phyloP scores from a whole-genome alignment of 2,888 invertebrate genomes.

The Apodemia mormo region DNA sequence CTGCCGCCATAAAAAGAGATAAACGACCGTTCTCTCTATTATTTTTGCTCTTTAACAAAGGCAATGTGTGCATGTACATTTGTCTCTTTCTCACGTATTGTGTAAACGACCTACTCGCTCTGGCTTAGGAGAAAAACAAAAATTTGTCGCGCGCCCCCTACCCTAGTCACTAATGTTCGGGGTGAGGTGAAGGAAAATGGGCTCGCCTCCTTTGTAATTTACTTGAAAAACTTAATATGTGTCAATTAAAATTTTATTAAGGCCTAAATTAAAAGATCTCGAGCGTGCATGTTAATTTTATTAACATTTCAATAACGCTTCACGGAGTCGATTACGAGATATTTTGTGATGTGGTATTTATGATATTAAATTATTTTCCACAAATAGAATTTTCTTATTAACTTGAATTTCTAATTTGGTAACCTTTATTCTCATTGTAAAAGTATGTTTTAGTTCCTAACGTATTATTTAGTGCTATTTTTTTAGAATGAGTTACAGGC shows the following conservation, averaged over 20 bases:
- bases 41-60: conserved; percentile 80
- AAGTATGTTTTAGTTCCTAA: no score
- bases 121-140: conserved; percentile 73
- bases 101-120: conserved; percentile 50
- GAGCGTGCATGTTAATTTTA: conserved; percentile 57
- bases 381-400: no score
- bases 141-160: conserved; percentile 69
- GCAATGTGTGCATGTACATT: conserved; percentile 77
- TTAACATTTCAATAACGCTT: conserved; percentile 67
- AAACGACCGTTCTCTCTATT: conserved; percentile 81
- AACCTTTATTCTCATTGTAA: no score
- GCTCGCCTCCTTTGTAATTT: conserved; percentile 74
- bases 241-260: conserved; percentile 80
- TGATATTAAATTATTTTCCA: conserved; percentile 13
- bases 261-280: conserved; percentile 59
- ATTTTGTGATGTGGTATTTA: neutral
- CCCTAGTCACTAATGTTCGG: conserved; percentile 70
- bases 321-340: conserved; percentile 32
- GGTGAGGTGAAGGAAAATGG: conserved; percentile 60
- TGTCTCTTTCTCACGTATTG: conserved; percentile 61
- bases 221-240: conserved; percentile 74
- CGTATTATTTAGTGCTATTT: no score
- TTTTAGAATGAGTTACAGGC: no score
- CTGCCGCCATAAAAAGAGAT: conserved; percentile 79
- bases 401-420: no score